phyloP scores from a whole-genome alignment of 2,113 vertebrate species.

The Heterotis niloticus region DNA sequence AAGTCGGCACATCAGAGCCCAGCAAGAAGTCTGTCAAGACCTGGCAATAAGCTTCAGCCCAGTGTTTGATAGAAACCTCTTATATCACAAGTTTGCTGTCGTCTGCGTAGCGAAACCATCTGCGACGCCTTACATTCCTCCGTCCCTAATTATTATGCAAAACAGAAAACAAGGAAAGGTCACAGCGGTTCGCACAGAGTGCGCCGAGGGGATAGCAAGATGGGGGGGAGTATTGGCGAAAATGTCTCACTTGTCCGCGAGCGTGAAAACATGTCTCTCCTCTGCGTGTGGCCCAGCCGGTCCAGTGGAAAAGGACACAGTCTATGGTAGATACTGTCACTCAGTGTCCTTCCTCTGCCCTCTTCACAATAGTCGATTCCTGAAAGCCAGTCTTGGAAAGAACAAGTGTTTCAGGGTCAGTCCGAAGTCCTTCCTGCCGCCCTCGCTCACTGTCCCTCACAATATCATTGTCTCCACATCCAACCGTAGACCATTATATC shows the following conservation, averaged over 20 bases:
- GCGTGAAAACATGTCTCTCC: background rate
- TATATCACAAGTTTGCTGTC: background rate
- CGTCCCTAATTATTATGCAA: background rate
- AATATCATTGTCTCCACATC: no score
- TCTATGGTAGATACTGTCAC: background rate
- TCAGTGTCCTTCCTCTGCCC: background rate
- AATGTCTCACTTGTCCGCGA: background rate
- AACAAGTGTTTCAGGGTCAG: background rate
- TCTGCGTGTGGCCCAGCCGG: background rate
- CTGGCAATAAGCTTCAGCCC: background rate
- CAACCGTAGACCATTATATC: no score
- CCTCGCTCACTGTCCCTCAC: no score
- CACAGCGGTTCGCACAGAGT: background rate
- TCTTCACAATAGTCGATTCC: background rate
- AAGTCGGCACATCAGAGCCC: background rate
- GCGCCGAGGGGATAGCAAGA: background rate
- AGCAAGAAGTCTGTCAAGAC: conserved; percentile 1
- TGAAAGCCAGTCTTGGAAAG: background rate
- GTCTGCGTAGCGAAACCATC: background rate
- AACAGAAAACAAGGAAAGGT: background rate
- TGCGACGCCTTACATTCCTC: background rate
- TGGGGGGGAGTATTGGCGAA: background rate
- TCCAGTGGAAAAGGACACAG: no score
- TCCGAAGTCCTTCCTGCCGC: background rate
- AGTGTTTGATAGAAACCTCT: background rate